phyloP scores from a whole-genome alignment of 2,888 invertebrate species.

The Dynastes maya region DNA sequence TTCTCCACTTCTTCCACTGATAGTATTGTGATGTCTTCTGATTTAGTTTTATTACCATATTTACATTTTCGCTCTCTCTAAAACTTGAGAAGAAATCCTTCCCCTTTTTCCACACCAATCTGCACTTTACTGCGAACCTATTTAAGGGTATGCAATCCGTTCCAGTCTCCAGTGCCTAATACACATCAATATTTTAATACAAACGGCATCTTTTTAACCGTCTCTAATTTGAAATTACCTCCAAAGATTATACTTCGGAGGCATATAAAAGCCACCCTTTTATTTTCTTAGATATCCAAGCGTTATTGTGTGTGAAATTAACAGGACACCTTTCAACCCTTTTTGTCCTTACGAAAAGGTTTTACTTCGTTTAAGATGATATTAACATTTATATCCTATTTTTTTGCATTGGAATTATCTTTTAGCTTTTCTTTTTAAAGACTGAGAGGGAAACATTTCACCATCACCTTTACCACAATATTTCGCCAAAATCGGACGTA shows the following conservation, averaged over 20 bases:
- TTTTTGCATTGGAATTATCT: background rate
- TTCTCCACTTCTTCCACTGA: constrained; percentile 33
- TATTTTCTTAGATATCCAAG: constrained; percentile 64
- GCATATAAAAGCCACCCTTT: constrained; percentile 68
- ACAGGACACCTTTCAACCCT: constrained; percentile 50
- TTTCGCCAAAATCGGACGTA: too few species aligned
- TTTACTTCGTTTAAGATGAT: background rate
- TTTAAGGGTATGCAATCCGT: constrained; percentile 50
- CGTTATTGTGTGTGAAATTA: constrained; percentile 72
- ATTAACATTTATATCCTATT: background rate
- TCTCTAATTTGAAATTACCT: constrained; percentile 68
- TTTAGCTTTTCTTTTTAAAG: too few species aligned
- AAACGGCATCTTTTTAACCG: constrained; percentile 57
- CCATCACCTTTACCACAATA: too few species aligned
- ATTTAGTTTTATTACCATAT: constrained; percentile 62
- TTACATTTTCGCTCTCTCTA: constrained; percentile 58
- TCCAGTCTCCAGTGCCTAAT: constrained; percentile 66
- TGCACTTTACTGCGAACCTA: constrained; percentile 42
- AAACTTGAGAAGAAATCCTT: constrained; percentile 4
- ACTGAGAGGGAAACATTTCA: too few species aligned
- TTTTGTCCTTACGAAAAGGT: background rate
- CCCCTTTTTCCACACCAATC: constrained; percentile 47
- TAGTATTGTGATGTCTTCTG: constrained; percentile 55
- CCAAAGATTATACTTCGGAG: constrained; percentile 68
- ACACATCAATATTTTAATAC: constrained; percentile 67